Evolutionary conservation across 2,113 vertebrate species (phyloP).

Genomic region (Phaetusa simplex): DNA sequence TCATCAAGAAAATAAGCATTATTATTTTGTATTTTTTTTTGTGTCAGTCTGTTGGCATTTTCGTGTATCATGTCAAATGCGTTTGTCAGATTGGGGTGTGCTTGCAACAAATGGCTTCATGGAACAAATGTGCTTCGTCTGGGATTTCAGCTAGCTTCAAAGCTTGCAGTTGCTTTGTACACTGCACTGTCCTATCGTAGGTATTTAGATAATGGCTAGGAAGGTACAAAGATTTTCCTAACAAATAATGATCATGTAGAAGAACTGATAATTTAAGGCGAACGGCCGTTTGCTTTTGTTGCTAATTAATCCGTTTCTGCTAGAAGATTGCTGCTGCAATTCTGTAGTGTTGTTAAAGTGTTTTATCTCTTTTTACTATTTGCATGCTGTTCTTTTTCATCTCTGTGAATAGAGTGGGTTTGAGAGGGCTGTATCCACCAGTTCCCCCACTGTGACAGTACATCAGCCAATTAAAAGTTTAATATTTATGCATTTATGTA

Average conservation of each 20-base stretch:
- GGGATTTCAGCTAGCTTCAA: conserved; percentile 4
- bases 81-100: conserved; percentile 29
- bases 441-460: not conserved
- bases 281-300: conserved; percentile 24
- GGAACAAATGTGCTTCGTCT: conserved; percentile 31
- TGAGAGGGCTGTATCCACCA: not conserved
- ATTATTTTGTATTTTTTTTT: conserved; percentile 28
- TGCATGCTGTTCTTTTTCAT: conserved; percentile 28
- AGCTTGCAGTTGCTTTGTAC: conserved; percentile 20
- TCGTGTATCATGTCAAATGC: conserved; percentile 6
- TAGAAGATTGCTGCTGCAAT: not conserved
- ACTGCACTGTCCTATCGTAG: not conserved
- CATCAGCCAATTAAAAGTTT: conserved; percentile 26
- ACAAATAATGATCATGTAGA: not conserved
- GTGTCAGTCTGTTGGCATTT: not conserved
- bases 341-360: not conserved
- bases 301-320: conserved; percentile 41
- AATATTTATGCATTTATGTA: not conserved
- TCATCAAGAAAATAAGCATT: conserved; percentile 25
- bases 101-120: conserved; percentile 8
- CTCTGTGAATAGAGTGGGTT: conserved; percentile 19
- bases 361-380: conserved; percentile 26
- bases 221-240: conserved; percentile 9
- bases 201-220: conserved; percentile 19
- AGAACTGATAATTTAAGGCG: conserved; percentile 19